Base-by-base conservation (phyloP, 2,888 invertebrate species). In the Diaprepes abbreviatus region DNA sequence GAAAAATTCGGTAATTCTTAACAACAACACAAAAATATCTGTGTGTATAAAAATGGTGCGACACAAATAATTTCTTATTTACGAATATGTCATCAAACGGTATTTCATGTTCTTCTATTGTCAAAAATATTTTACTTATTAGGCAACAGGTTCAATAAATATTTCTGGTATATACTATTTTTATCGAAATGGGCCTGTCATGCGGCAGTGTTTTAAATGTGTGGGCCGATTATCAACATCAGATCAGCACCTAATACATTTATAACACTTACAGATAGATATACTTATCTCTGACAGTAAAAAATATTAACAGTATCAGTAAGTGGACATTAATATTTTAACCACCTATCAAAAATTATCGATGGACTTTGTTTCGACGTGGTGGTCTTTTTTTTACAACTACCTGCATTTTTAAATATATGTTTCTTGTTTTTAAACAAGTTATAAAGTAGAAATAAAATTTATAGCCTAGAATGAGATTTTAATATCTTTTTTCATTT, bases 271-370 rank as follows among this genome's bases (percentile, higher is more conserved):
- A 54, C 28, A 36, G 43, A 16, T 31, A 19, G 52, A 50, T 52
- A 38, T 4, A 35, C 14, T 63, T 63, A 54, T 63, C 52, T 63
- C 14, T 63, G 63, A 63, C 63, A 63, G 54, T 40, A 54, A 50
- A 63, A 62, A 54, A 43, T 63, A 54, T 63, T 63, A 63, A 63
- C 63, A 63, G 24, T 38, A 19, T 17, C 35, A 57, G 45, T 65
- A 55, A 57, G 45, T 35, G 65, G 43, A 57, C 65, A 54, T 54
- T 63, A 63, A 54, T 63, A 63, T 31, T 54, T 63, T 63, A 62
- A 35, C 62, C 24, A 21, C 52, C 38, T 52, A 16, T 62, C 43
- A 38, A 54, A 50, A 40, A 31, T 63, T 54, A 63, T 63, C 28
- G 52, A 43, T 43, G 9, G 43, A 31, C 28, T 48, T 43, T 35